phyloP scores from a whole-genome alignment of 2,797 vertebrate species.

The Synanceia verrucosa region DNA sequence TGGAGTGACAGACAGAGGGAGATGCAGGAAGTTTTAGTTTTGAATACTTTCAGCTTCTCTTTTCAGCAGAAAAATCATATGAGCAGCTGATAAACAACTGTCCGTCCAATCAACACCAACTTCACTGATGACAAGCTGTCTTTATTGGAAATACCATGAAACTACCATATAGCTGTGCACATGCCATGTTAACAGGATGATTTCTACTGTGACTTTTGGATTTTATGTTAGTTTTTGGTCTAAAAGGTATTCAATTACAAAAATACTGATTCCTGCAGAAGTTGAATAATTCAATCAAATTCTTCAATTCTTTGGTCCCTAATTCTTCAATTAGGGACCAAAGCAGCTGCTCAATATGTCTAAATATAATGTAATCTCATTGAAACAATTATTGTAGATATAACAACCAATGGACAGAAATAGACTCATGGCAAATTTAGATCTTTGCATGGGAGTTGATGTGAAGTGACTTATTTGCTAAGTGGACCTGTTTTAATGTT shows the following conservation, averaged over 20 bases:
- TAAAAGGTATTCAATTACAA: too few species aligned
- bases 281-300: too few species aligned
- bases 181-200: too few species aligned
- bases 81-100: neutral
- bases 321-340: too few species aligned
- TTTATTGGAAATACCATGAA: too few species aligned
- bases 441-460: slow-evolving; percentile 1
- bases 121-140: neutral
- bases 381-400: neutral
- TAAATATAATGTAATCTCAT: neutral
- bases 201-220: too few species aligned
- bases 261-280: too few species aligned
- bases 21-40: neutral
- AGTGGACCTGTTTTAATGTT: neutral
- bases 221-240: too few species aligned
- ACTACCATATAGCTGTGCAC: too few species aligned
- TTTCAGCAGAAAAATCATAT: neutral
- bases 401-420: neutral
- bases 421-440: too few species aligned
- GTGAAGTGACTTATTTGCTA: slow-evolving; percentile 19
- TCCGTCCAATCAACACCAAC: neutral
- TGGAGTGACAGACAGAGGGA: neutral
- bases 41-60: neutral
- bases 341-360: too few species aligned
- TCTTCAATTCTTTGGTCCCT: too few species aligned